phyloP scores from a whole-genome alignment of 2,888 invertebrate species.

The Spicauda simplicius region DNA sequence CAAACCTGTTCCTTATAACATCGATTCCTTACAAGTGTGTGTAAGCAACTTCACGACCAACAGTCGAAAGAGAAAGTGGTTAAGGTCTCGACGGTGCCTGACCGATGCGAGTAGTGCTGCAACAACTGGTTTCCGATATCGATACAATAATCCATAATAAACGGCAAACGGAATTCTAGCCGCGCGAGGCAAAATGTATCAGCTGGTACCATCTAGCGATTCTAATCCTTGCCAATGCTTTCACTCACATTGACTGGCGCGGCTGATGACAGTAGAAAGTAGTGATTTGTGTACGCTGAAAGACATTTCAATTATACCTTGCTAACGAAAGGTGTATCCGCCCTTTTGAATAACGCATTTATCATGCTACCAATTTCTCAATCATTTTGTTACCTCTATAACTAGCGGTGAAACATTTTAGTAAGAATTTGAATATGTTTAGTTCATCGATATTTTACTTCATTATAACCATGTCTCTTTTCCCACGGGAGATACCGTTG shows the following conservation, averaged over 20 bases:
- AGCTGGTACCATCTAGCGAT: constrained; percentile 32
- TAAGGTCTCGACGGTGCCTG: constrained; percentile 65
- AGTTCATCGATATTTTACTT: neutral
- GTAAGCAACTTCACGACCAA: constrained; percentile 51
- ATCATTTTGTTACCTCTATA: neutral
- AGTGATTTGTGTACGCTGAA: constrained; percentile 28
- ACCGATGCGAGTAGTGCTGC: constrained; percentile 56
- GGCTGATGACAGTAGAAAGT: constrained; percentile 36
- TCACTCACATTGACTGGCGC: constrained; percentile 34
- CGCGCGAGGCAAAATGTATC: constrained; percentile 27
- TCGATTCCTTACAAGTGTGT: constrained; percentile 49
- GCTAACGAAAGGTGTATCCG: neutral
- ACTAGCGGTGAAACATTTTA: neutral
- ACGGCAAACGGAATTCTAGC: constrained; percentile 27
- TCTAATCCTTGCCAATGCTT: constrained; percentile 35
- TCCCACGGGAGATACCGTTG: neutral
- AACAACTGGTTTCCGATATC: constrained; percentile 47
- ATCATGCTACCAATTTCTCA: neutral
- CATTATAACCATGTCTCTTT: neutral
- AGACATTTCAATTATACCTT: constrained; percentile 29
- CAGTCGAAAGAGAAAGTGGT: constrained; percentile 81
- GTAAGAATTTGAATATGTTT: neutral
- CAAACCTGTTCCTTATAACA: constrained; percentile 39
- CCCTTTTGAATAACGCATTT: constrained; percentile 10
- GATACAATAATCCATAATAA: constrained; percentile 43